phyloP scores from a whole-genome alignment of 2,888 invertebrate species.

The Drosophila planitibia region DNA sequence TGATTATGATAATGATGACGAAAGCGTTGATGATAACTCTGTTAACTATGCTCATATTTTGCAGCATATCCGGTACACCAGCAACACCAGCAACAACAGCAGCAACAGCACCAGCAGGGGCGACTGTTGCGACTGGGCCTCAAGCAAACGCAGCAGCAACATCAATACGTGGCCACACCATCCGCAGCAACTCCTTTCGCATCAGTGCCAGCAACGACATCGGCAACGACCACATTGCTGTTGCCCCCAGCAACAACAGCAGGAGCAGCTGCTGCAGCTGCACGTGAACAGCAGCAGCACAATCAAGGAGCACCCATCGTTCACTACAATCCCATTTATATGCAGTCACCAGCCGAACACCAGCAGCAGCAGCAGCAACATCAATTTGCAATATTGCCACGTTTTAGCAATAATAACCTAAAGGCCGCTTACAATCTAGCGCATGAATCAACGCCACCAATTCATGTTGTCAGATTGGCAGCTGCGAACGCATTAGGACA shows the following conservation, averaged over 20 bases:
- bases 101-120: constrained; percentile 41
- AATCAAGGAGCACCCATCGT: constrained; percentile 62
- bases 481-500: constrained; percentile 61
- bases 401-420: constrained; percentile 75
- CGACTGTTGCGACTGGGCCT: constrained; percentile 47
- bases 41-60: constrained; percentile 28
- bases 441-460: constrained; percentile 70
- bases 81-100: constrained; percentile 48
- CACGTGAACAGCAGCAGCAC: constrained; percentile 46
- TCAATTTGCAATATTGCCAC: constrained; percentile 75
- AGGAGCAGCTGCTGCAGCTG: constrained; percentile 37
- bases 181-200: constrained; percentile 35
- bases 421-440: constrained; percentile 66
- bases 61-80: constrained; percentile 71
- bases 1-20: constrained; percentile 13
- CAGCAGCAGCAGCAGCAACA: constrained; percentile 64
- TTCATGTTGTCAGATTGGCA: constrained; percentile 75
- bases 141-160: constrained; percentile 53
- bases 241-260: constrained; percentile 39
- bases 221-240: constrained; percentile 49
- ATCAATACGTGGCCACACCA: constrained; percentile 40
- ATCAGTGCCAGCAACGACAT: constrained; percentile 46
- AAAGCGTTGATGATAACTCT: constrained; percentile 15
- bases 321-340: constrained; percentile 80
- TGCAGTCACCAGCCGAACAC: constrained; percentile 69